Evolutionary conservation across 1,140 invertebrate genomes (phyloP), one percentile per base, ranked within the genome.

Genomic region (Harlomillsia oculata): DNA sequence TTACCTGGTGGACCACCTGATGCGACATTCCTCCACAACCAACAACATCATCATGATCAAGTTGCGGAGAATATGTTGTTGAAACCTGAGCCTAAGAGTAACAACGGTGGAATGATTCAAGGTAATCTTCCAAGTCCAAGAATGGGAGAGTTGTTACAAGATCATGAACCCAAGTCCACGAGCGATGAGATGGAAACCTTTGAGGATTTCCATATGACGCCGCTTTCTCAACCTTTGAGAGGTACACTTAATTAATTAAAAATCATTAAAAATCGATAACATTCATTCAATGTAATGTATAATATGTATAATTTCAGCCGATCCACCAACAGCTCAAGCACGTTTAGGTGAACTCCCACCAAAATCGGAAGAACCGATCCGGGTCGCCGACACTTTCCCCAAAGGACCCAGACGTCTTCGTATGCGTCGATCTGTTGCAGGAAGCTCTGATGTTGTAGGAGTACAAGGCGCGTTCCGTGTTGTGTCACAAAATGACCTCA

Each of bases 401-500:
- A 84, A 89, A 59, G 87, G 87, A 0, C 87, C 86, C 0, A 73
- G 87, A 2, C 82, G 84, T 37, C 72, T 87, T 28, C 71, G 80
- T 20, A 71, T 74, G 28, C 77, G 79, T 45, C 75, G 87, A 18
- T 82, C 82, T 0, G 74, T 67, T 3, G 44, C 86, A 2, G 76
- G 80, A 0, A 76, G 84, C 13, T 79, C 82, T 6, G 82, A 85
- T 66, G 74, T 85, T 5, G 83, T 89, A 11, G 89, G 86, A 8
- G 88, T 91, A 16, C 85, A 81, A 61, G 87, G 86, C 2, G 78
- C 87, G 34, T 92, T 89, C 70, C 85, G 90, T 62, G 89, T 94
- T n/a, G 89, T 93, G 25, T 89, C 87, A 3, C 87, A 90, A 71
- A 85, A 87, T 11, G 90, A 94, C 70, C 72, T 94, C 20, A 87